phyloP scores from a whole-genome alignment of 2,113 vertebrate species.

The Aphyosemion australe region DNA sequence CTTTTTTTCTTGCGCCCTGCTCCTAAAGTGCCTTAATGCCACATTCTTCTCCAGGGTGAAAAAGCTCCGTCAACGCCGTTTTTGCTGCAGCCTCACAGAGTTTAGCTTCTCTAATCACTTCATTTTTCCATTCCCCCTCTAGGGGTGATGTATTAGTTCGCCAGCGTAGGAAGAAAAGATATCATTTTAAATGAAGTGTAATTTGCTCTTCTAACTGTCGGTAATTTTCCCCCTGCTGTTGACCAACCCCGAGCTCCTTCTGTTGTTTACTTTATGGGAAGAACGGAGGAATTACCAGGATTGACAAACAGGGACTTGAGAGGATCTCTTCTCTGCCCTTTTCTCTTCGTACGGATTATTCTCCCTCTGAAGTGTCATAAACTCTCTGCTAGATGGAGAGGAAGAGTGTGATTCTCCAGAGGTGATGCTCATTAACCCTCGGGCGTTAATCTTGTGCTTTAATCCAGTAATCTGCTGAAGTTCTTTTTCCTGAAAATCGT shows the following conservation, averaged over 20 bases:
- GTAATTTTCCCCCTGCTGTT: too few relatives aligned
- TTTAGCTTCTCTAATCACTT: slow-evolving; percentile 32
- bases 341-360: slow-evolving; percentile 27
- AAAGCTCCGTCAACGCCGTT: not conserved
- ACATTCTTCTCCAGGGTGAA: slow-evolving; percentile 44
- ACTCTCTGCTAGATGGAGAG: slow-evolving; percentile 8
- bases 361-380: slow-evolving; percentile 42
- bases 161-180: slow-evolving; percentile 15
- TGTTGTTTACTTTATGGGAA: slow-evolving; percentile 41
- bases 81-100: slow-evolving; percentile 2
- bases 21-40: slow-evolving; percentile 68
- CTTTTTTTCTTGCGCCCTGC: slow-evolving; percentile 36
- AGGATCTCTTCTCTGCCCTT: slow-evolving; percentile 7
- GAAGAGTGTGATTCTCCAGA: slow-evolving; percentile 5
- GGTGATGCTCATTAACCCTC: slow-evolving; percentile 39
- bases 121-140: slow-evolving; percentile 21
- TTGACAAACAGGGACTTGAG: too few relatives aligned
- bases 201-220: too few relatives aligned
- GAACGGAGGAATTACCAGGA: slow-evolving; percentile 48
- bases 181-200: too few relatives aligned
- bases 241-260: slow-evolving; percentile 10
- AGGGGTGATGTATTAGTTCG: slow-evolving; percentile 35
- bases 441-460: not conserved
- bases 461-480: slow-evolving; percentile 2
- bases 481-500: slow-evolving; percentile 8